Conservation (phyloP, 1,140 invertebrate species). For the Diachasmimorpha longicaudata region DNA sequence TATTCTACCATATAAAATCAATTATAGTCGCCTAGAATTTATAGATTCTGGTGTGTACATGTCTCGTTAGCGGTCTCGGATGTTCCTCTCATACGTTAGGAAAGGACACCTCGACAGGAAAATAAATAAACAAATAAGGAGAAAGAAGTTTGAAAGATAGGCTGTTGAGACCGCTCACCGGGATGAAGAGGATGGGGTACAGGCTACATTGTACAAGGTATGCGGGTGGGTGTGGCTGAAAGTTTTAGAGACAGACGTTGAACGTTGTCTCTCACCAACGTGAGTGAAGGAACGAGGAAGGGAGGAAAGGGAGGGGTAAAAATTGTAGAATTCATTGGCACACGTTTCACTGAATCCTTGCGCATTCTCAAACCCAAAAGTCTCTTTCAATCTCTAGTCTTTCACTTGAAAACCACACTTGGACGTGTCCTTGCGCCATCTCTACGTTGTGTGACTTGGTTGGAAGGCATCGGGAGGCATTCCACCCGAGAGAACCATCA, state of each 20-base stretch:
- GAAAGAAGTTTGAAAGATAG: neutral
- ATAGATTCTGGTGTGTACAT: neutral
- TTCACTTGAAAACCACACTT: neutral
- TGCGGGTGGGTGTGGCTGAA: neutral
- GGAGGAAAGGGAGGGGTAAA: neutral
- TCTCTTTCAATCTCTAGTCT: conserved; percentile 1
- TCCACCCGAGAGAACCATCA: neutral
- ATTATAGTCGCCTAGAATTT: neutral
- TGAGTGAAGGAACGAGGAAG: neutral
- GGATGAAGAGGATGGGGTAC: neutral
- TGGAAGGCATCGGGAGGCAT: neutral
- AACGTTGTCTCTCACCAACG: neutral
- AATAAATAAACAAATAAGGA: neutral
- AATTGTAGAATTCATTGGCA: neutral
- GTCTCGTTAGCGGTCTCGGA: neutral
- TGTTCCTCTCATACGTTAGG: neutral
- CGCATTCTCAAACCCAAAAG: neutral
- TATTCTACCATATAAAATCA: no score
- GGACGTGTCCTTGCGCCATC: neutral
- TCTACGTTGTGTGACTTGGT: neutral
- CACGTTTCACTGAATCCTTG: neutral
- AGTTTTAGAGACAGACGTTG: neutral
- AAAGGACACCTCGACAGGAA: neutral
- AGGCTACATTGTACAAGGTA: neutral
- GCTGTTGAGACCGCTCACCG: neutral